Percentiles rank a stretch among this genome's conserved stretches.
phyloP scores from a whole-genome alignment of 1,140 invertebrate genomes.

The Drosophila seguyi region DNA sequence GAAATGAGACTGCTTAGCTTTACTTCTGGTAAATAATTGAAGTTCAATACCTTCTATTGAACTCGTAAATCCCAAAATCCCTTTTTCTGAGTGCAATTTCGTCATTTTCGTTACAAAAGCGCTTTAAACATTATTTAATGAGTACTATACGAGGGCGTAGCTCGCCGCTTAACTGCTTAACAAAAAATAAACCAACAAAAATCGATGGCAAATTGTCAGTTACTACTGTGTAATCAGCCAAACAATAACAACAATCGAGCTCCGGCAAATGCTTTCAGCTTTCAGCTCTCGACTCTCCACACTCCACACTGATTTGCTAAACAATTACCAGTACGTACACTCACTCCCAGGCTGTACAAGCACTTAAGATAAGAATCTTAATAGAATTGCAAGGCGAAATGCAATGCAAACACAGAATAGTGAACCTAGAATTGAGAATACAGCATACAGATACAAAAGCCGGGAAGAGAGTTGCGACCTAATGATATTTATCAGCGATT shows the following conservation, averaged over 20 bases:
- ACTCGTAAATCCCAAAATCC: not conserved
- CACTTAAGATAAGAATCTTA: slow-evolving; percentile 81
- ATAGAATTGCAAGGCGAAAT: slow-evolving; percentile 80
- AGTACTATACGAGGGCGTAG: slow-evolving; percentile 23
- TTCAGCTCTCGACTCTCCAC: slow-evolving; percentile 48
- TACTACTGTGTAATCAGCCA: slow-evolving; percentile 76
- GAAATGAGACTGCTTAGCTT: not conserved
- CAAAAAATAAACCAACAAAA: slow-evolving; percentile 35
- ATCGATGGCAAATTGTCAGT: slow-evolving; percentile 73
- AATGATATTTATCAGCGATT: slow-evolving; percentile 83
- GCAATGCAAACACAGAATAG: slow-evolving; percentile 62
- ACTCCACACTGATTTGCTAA: slow-evolving; percentile 77
- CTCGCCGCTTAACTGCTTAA: slow-evolving; percentile 22
- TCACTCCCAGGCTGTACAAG: slow-evolving; percentile 63
- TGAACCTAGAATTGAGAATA: slow-evolving; percentile 2
- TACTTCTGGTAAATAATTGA: not conserved
- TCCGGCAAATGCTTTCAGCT: slow-evolving; percentile 44
- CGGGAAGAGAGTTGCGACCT: slow-evolving; percentile 42
- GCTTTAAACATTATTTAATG: slow-evolving; percentile 20
- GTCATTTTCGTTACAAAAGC: slow-evolving; percentile 6
- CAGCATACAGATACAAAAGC: not conserved
- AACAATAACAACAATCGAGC: slow-evolving; percentile 46
- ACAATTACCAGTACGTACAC: slow-evolving; percentile 72
- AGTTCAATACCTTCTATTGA: too few species aligned
- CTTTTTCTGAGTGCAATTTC: slow-evolving; percentile 3